Evolutionary conservation across 1,140 invertebrate genomes (phyloP), one percentile per base, ranked within the genome.

Genomic region (Bombyx mori): DNA sequence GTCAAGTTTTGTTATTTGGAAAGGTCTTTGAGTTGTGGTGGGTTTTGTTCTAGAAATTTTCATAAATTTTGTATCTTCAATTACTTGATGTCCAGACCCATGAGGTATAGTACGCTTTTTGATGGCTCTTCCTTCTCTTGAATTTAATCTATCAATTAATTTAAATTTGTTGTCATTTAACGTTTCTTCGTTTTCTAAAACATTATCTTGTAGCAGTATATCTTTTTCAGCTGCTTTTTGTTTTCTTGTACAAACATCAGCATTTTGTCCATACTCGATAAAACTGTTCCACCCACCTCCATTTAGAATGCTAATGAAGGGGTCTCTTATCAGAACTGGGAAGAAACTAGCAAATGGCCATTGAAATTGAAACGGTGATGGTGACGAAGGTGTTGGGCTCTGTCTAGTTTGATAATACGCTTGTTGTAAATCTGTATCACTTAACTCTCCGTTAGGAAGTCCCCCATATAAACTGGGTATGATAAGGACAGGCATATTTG

Each of bases 181-280:
- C 42, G 8, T 55, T 63, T 65, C 56, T 44, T 61, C 53, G n/a
- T 71, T 60, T 49, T 46, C 44, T 64, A 69, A 47, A 26, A 47
- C 59, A 47, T 42, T 54, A 10, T 65, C 49, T 6, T 48, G 9
- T 51, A 56, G 48, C 10, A 65, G 54, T 26, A 53, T 61, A 56
- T 63, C 65, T 46, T 64, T 45, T 3, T 65, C 70, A 8, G 52
- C 42, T 12, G 70, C 68, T 58, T 78, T 82, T 68, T 79, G 78
- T 60, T 78, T 81, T 58, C 77, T 78, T 54, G 60, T 81, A 55
- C 88, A 90, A 5, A 90, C 76, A 62, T 90, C 88, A 8, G 86
- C 88, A 44, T 58, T 75, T 61, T 89, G 89, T n/a, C 89, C 90
- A 70, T 90, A 90, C 79, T 91, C 89, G 47, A 91, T 67, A 59